Base-by-base conservation (phyloP, 2,113 vertebrate species). In the Cisticola juncidis region DNA sequence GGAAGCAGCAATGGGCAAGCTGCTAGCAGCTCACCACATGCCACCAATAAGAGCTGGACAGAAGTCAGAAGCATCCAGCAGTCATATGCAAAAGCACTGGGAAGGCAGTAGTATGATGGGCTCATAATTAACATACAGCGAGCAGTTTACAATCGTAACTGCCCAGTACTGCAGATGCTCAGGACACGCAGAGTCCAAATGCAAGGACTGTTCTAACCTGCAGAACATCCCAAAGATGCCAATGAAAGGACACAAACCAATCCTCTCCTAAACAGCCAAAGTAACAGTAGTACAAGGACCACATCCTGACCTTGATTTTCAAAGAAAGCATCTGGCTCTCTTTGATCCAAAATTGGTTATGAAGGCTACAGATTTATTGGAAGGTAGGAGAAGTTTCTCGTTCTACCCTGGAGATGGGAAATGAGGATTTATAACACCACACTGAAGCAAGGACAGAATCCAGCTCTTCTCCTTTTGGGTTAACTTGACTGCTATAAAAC, bases 11-110 rank as follows among this genome's bases (percentile, higher is more conserved):
- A 58, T 48, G 9, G 60, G 56, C 54, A 79, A 73, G 16, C 22
- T 73, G 33, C 50, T 45, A 60, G 72, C 26, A 56, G 44, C 60
- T 70, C 35, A 73, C 5, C 7, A 45, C 11, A n/a, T n/a, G 23
- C 35, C 50, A 74, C 26, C n/a, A 48, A 3, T 18, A 80, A 47
- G 21, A 84, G 64, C 36, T 29, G 31, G 60, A 81, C 9, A 56
- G 33, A 77, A 48, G 62, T 78, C 45, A 81, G 18, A 29, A 29
- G 38, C 33, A 81, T 65, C 20, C 44, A 69, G 50, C 87, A 85
- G 33, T 42, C 25, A 24, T 11, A 42, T 1, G 1, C 48, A 33
- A 62, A 53, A 79, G 25, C 45, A 47, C 0, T n/a, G 28, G 7
- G 38, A 72, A 8, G 5, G 6, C 6, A 69, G 13, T 53, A 60